Evolutionary conservation across 2,113 vertebrate genomes (phyloP), one percentile per base, ranked within the genome.

Genomic region (Pogona vitticeps): DNA sequence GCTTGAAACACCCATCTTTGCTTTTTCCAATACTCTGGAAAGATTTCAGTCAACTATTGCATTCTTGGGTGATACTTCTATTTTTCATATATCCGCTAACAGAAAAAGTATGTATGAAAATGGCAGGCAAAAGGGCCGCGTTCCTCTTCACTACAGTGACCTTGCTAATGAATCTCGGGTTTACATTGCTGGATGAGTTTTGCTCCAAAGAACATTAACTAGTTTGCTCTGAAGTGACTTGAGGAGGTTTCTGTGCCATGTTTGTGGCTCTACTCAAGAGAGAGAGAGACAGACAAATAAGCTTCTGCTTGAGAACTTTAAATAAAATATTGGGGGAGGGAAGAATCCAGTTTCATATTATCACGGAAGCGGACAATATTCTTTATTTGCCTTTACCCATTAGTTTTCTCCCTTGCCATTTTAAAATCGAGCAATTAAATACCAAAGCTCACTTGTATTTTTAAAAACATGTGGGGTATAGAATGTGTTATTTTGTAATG

Each of bases 191-290:
- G 23, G 46, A 0, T 2, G 40, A 14, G 26, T 85, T 93, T 81
- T 87, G 61, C 76, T 90, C 71, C 31, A 72, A 36, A 85, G 26
- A 18, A 13, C 17, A 70, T 89, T 82, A 88, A 36, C 70, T 87
- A 61, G 18, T 15, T 40, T n/a, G 1, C 13, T 76, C 52, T 33
- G 15, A 21, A 15, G 28, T 82, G 4, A 13, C 70, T 1, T 84
- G n/a, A 89, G 80, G 58, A 78, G 38, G 5, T 0, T 40, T 81
- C 31, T 79, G 56, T 26, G n/a, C 81, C 52, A 58, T 88, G 42
- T 88, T 83, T 21, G 2, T 84, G 28, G 7, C 80, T 3, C 23
- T 59, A 8, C 80, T 73, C 86, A 1, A 46, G 38, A 73, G 12
- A 84, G 12, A 84, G 3, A 72, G 13, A 1, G 59, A 68, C 75